phyloP scores from a whole-genome alignment of 2,113 vertebrate species.

The Nothobranchius kuhntae region DNA sequence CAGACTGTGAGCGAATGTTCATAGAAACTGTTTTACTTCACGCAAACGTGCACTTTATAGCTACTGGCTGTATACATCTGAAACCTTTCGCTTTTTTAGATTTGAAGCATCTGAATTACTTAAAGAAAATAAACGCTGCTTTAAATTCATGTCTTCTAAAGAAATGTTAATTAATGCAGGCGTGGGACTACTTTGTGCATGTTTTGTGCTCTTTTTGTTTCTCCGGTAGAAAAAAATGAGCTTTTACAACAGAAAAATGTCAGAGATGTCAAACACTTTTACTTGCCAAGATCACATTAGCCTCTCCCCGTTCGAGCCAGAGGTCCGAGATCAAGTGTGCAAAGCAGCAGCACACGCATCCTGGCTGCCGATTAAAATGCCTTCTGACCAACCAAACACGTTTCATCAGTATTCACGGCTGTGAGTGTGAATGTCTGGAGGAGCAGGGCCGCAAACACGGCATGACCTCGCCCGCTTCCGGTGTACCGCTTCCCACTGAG shows the following conservation, averaged over 20 bases:
- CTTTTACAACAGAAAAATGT: slow-evolving; percentile 31
- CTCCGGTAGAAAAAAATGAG: not conserved
- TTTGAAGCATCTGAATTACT: not conserved
- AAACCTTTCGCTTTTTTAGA: not conserved
- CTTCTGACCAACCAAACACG: slow-evolving; percentile 47
- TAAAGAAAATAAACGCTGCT: not conserved
- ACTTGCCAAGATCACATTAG: slow-evolving; percentile 39
- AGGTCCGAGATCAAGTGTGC: slow-evolving; percentile 19
- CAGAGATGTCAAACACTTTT: slow-evolving; percentile 26
- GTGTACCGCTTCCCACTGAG: slow-evolving; percentile 37
- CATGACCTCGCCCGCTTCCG: slow-evolving; percentile 35
- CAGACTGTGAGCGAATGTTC: no score
- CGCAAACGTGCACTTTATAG: no score
- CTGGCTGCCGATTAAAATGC: slow-evolving; percentile 64
- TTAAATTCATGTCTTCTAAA: not conserved
- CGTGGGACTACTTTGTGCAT: not conserved
- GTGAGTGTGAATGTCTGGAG: slow-evolving; percentile 42
- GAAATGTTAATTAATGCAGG: not conserved
- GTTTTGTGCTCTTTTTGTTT: not conserved
- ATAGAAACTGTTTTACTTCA: no score
- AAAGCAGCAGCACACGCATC: slow-evolving; percentile 7
- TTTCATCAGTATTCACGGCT: slow-evolving; percentile 61
- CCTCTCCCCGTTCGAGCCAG: slow-evolving; percentile 8
- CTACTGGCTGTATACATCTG: not conserved
- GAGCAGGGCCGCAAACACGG: slow-evolving; percentile 30